Base-by-base conservation (phyloP, 2,113 vertebrate species). In the Syngnathus typhle region DNA sequence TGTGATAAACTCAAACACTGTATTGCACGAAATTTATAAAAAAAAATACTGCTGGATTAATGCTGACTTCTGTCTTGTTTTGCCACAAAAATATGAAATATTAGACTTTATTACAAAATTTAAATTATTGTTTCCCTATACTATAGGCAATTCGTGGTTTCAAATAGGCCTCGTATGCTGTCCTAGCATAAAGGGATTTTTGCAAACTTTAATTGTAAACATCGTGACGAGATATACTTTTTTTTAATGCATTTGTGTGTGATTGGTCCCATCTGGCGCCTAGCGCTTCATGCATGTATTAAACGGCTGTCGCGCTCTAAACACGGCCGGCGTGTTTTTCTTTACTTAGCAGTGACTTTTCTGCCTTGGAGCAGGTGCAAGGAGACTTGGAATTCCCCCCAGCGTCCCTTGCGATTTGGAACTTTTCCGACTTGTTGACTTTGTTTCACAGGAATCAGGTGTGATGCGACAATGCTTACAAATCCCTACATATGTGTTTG, bases 21-120 rank as follows among this genome's bases (percentile, higher is more conserved):
- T 92, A 91, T 89, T 92, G 90, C 90, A 91, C 89, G 90, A 89
- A 85, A 69, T 91, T 92, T 91, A 90, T 91, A 92, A 86, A 91
- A 90, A 79, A 75, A 88, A 82, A 83, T 77, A 79, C 84, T 75
- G 83, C 73, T 78, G 79, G 75, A 82, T 82, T 13, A 78, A 72
- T 88, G 71, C 68, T 89, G 85, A 84, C 79, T 65, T 88, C 86
- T 88, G 75, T 89, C 81, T 16, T 73, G 9, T 73, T 77, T 64
- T 70, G n/a, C 36, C 37, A 0, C 19, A 10, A 21, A 61, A 43
- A 21, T 4, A 61, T 39, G n/a, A 11, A 49, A 49, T 49, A 16
- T 7, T 19, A 11, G 7, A 49, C 7, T 49, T 49, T 49, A 49
- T 49, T 6, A n/a, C 18, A 49, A n/a, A 16, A 32, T 32, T 32